These are phyloP conservation scores for Acyrthosiphon pisum DNA, from an alignment of 1,140 invertebrate genomes.

Conservation along the genomic window DNA sequence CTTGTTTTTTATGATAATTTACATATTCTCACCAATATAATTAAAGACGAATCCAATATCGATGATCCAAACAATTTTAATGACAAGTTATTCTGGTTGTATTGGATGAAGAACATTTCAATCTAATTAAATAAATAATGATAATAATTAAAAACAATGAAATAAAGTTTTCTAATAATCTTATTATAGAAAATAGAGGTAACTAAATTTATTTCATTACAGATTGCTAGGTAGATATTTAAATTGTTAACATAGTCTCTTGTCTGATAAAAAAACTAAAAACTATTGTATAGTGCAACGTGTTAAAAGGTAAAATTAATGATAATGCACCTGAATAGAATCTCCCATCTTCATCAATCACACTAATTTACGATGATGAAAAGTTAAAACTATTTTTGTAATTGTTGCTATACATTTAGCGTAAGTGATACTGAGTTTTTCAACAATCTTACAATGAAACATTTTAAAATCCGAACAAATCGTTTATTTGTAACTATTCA, in stretches of 20 bases:
- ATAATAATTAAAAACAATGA: not conserved
- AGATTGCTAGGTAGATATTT: not conserved
- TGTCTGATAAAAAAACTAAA: not conserved
- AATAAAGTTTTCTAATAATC: not conserved
- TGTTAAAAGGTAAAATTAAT: not conserved
- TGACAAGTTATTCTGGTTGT: not conserved
- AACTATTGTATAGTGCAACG: not conserved
- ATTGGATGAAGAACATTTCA: constrained; percentile 27
- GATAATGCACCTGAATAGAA: not conserved
- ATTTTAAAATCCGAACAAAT: not conserved
- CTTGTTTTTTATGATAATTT: not conserved
- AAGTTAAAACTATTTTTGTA: no score
- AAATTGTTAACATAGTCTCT: not conserved
- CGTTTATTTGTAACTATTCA: not conserved
- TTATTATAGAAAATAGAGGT: not conserved
- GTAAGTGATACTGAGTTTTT: not conserved
- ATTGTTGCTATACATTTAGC: not conserved
- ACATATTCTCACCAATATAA: constrained; percentile 21
- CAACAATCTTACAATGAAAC: not conserved
- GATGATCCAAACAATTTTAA: constrained; percentile 26
- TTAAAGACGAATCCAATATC: constrained; percentile 34
- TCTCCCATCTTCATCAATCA: not conserved
- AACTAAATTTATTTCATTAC: not conserved
- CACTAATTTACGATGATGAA: not conserved
- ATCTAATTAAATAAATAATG: constrained; percentile 28